A percentile compares a stretch with the other conserved stretches of the same genome.
Evolutionary conservation across 2,888 invertebrate species (phyloP).

Genomic region (Geophilus truncorum): DNA sequence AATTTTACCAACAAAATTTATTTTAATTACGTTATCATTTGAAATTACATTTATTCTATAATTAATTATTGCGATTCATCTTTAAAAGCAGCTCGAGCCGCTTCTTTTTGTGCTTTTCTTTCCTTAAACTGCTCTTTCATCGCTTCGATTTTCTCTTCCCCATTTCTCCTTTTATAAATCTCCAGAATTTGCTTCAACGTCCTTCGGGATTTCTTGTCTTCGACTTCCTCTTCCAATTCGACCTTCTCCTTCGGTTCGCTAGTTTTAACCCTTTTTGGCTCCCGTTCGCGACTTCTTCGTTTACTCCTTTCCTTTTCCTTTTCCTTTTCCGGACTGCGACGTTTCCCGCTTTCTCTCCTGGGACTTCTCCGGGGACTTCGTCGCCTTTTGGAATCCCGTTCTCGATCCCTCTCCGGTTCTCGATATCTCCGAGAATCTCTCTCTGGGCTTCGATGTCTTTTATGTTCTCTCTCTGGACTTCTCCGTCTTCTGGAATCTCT

Average conservation of each 20-base stretch:
- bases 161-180: background rate
- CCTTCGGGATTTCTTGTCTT: background rate
- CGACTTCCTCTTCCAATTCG: background rate
- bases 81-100: too few species aligned
- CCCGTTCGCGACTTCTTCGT: background rate
- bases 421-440: background rate
- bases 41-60: too few species aligned
- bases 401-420: background rate
- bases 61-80: too few species aligned
- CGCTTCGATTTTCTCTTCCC: conserved; percentile 16
- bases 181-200: background rate
- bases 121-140: background rate
- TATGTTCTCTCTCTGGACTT: too few species aligned
- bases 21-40: too few species aligned
- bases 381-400: background rate
- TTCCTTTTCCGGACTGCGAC: background rate
- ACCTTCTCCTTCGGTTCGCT: background rate
- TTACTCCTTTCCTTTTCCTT: background rate
- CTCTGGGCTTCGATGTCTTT: too few species aligned
- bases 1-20: too few species aligned
- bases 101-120: too few species aligned
- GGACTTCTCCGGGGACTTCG: background rate
- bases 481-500: background rate
- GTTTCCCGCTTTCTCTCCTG: background rate
- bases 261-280: background rate